Evolutionary conservation across 2,113 vertebrate species (phyloP).

Genomic region (Atractosteus spatula): DNA sequence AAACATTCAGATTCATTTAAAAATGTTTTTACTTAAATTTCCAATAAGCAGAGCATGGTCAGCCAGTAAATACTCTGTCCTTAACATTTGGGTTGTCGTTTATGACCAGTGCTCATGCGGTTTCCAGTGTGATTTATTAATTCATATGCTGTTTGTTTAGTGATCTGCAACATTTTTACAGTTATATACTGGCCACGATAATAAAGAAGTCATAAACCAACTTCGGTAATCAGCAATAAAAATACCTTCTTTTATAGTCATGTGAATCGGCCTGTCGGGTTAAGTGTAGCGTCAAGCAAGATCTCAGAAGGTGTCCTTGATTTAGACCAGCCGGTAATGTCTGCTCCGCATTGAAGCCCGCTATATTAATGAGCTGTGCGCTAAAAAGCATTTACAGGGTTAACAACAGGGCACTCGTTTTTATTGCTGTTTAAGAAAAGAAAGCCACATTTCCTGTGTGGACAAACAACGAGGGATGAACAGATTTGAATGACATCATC

Average conservation of each 20-base stretch:
- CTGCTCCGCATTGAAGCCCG: neutral
- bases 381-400: conserved; percentile 2
- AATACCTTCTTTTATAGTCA: neutral
- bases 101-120: neutral
- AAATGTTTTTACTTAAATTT: no score
- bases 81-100: no score
- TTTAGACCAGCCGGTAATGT: neutral
- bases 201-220: neutral
- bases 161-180: conserved; percentile 9
- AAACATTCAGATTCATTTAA: no score
- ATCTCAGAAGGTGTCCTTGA: neutral
- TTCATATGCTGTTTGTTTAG: neutral
- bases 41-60: no score
- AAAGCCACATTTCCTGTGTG: neutral
- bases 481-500: neutral
- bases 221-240: conserved; percentile 10
- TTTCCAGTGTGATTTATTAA: neutral
- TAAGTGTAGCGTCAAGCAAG: neutral
- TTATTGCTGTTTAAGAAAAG: conserved; percentile 8
- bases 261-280: neutral
- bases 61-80: no score
- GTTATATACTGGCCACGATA: conserved; percentile 10
- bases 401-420: conserved; percentile 10
- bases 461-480: neutral
- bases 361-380: neutral